Evolutionary conservation across 2,113 vertebrate species (phyloP).

Genomic region (Electrona antarctica): DNA sequence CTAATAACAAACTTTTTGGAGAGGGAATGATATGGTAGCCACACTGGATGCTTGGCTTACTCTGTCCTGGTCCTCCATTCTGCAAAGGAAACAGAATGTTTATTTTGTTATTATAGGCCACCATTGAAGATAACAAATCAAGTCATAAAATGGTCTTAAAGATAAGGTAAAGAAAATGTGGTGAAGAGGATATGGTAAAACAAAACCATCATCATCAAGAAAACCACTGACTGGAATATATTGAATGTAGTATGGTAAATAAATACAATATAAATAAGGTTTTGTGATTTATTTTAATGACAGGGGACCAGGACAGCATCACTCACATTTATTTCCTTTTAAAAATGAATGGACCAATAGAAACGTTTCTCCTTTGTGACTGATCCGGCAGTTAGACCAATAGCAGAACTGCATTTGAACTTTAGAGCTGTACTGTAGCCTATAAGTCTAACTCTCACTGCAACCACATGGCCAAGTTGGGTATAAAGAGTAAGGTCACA

Average conservation of each 20-base stretch:
- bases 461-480: too few species aligned
- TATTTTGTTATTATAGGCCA: not conserved
- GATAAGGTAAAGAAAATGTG: not conserved
- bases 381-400: not conserved
- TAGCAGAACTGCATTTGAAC: not conserved
- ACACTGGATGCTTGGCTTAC: constrained; percentile 82
- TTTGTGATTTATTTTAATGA: too few species aligned
- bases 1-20: constrained; percentile 65
- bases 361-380: not conserved
- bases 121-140: too few species aligned
- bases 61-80: constrained; percentile 82
- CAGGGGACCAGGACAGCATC: too few species aligned
- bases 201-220: not conserved
- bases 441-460: not conserved
- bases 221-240: not conserved
- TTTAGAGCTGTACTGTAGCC: not conserved
- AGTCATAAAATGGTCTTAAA: too few species aligned
- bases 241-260: not conserved
- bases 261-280: too few species aligned
- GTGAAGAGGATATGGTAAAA: not conserved
- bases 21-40: constrained; percentile 78
- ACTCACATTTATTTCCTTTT: too few species aligned
- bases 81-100: constrained; percentile 29
- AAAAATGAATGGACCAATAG: too few species aligned
- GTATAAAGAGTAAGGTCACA: not conserved